A percentile compares a stretch with the other conserved stretches of the same genome.
phyloP scores from a whole-genome alignment of 2,113 vertebrate genomes.

The Patagioenas fasciata region DNA sequence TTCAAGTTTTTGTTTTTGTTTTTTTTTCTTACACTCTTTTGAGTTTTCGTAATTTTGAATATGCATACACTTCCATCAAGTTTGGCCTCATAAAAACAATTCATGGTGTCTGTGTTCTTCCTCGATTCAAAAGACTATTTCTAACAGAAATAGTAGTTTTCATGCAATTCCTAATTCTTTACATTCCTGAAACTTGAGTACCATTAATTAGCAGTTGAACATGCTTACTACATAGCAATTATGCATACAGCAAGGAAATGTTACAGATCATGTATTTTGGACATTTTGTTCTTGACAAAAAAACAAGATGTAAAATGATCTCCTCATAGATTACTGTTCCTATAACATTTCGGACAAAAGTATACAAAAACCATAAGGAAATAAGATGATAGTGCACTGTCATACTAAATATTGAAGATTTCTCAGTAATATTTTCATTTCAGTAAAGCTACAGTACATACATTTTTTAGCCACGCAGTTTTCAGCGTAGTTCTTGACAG shows the following conservation, averaged over 20 bases:
- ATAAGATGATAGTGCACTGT: background rate
- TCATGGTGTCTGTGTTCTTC: background rate
- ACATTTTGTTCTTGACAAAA: background rate
- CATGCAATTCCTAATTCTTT: background rate
- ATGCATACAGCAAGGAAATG: background rate
- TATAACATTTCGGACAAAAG: background rate
- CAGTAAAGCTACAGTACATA: background rate
- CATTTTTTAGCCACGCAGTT: background rate
- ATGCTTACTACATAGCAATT: background rate
- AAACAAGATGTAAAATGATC: background rate
- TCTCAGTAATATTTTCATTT: background rate
- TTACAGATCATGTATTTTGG: background rate
- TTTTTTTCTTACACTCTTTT: background rate
- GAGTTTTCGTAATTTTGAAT: background rate
- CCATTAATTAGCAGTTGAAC: background rate
- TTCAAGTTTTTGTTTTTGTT: background rate
- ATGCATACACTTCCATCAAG: background rate
- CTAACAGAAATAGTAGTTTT: background rate
- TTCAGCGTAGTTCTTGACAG: background rate
- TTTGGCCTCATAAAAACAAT: background rate
- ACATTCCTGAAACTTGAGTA: background rate
- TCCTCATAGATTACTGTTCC: background rate
- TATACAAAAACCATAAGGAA: background rate
- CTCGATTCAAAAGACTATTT: background rate
- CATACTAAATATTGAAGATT: slow-evolving; percentile 19